phyloP scores from a whole-genome alignment of 2,797 vertebrate species.

The Sebastes iracundus region DNA sequence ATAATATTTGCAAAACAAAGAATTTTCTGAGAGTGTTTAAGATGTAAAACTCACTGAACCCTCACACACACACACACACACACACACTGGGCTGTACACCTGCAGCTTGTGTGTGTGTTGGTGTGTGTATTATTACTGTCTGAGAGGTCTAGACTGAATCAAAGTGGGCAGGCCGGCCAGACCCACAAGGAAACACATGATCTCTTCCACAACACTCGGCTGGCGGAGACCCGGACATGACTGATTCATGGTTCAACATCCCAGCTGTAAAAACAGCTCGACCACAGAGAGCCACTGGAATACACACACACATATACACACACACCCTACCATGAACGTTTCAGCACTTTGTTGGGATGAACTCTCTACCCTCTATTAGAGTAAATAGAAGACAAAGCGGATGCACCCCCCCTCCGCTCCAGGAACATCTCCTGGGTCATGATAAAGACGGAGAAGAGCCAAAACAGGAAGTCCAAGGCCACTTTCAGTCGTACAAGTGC shows the following conservation, averaged over 20 bases:
- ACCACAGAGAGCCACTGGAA: slow-evolving; percentile 45
- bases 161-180: slow-evolving; percentile 42
- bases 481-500: slow-evolving; percentile 20
- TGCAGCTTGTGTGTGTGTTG: slow-evolving; percentile 41
- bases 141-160: slow-evolving; percentile 56
- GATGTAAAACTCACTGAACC: slow-evolving; percentile 3
- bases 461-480: slow-evolving; percentile 61
- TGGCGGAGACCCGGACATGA: slow-evolving; percentile 53
- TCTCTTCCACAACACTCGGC: slow-evolving; percentile 39
- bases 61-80: background rate
- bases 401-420: background rate
- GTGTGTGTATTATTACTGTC: slow-evolving; percentile 37
- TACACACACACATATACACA: slow-evolving; percentile 16
- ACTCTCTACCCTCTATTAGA: slow-evolving; percentile 38
- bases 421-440: slow-evolving; percentile 42
- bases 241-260: slow-evolving; percentile 62
- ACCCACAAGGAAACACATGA: slow-evolving; percentile 40
- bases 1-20: background rate
- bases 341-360: slow-evolving; percentile 46
- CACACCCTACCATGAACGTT: slow-evolving; percentile 6
- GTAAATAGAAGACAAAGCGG: slow-evolving; percentile 42
- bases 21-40: background rate
- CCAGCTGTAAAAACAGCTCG: slow-evolving; percentile 74
- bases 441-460: slow-evolving; percentile 31
- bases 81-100: slow-evolving; percentile 24